Percentiles rank a stretch among this genome's conserved stretches.
These are phyloP conservation scores for Meghimatium bilineatum DNA, from an alignment of 2,888 invertebrate genomes.

Conservation along the genomic window DNA sequence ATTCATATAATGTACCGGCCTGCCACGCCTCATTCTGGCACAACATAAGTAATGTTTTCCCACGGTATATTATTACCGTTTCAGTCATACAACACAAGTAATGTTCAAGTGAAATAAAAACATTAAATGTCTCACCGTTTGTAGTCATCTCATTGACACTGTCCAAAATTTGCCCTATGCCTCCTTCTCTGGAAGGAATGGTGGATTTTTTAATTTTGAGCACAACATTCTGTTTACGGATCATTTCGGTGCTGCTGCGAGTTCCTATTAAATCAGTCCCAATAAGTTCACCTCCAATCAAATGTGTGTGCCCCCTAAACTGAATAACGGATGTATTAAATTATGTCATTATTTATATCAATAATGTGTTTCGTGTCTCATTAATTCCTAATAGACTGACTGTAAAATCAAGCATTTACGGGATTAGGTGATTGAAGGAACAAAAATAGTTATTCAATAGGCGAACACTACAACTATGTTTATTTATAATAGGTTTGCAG, in stretches of 20 bases:
- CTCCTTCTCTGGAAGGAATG: not conserved
- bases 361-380: not conserved
- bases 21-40: too few species aligned
- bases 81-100: not conserved
- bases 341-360: not conserved
- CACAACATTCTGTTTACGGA: slow-evolving; percentile 19
- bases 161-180: not conserved
- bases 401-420: too few species aligned
- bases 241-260: slow-evolving; percentile 43
- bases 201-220: slow-evolving; percentile 37
- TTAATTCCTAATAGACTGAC: too few species aligned
- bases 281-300: slow-evolving; percentile 23
- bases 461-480: too few species aligned
- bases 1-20: too few species aligned
- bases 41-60: too few species aligned
- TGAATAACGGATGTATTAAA: not conserved
- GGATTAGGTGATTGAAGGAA: too few species aligned
- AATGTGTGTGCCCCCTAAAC: not conserved
- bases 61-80: not conserved
- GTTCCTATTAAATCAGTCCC: slow-evolving; percentile 28
- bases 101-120: not conserved
- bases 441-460: too few species aligned
- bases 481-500: too few species aligned
- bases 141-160: slow-evolving; percentile 29
- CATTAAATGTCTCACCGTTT: slow-evolving; percentile 2